These are phyloP conservation scores for Tipula unca DNA, from an alignment of 2,888 invertebrate species.

Conservation along the genomic window DNA sequence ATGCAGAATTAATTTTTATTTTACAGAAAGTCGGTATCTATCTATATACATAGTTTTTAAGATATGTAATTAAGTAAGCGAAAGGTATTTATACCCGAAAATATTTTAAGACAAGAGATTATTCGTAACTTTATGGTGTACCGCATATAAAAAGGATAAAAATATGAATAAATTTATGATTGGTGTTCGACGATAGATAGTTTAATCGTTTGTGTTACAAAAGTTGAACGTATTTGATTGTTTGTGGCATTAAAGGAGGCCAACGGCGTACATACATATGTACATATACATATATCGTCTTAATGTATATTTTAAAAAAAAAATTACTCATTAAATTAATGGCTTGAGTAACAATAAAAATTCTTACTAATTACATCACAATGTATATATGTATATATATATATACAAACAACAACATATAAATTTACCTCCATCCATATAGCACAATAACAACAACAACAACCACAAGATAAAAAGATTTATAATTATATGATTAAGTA, in stretches of 20 bases:
- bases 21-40: background rate
- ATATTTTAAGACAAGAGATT: background rate
- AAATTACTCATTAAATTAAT: background rate
- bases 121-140: background rate
- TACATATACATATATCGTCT: background rate
- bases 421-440: background rate
- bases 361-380: background rate
- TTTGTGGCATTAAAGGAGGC: too few species aligned
- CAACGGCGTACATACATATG: background rate
- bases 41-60: background rate
- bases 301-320: background rate
- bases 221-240: too few species aligned
- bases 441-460: background rate
- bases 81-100: background rate
- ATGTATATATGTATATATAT: too few species aligned
- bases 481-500: background rate
- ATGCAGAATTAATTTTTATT: background rate
- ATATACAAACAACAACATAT: background rate
- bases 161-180: background rate
- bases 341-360: background rate
- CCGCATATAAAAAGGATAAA: background rate
- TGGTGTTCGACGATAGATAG: background rate
- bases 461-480: background rate
- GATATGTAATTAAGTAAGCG: background rate
- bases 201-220: too few species aligned